Evolutionary conservation across 2,113 vertebrate species (phyloP).

Genomic region (Balaeniceps rex): DNA sequence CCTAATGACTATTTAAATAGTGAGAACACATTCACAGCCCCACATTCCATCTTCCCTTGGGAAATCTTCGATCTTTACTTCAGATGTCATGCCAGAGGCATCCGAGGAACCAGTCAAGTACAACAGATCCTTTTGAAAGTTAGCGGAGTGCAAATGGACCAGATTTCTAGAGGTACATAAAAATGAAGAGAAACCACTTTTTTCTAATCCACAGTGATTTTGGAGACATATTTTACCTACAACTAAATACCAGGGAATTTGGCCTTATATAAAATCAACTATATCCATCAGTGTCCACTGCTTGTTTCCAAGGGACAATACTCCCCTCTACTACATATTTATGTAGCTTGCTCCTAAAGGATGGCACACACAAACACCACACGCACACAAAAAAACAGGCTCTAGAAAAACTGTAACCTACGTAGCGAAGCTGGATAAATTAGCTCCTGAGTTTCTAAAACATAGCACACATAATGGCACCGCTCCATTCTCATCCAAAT

Average conservation of each 20-base stretch:
- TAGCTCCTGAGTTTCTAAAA: not conserved
- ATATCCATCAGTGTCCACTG: rapidly evolving
- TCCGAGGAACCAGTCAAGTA: not conserved
- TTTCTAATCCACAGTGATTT: not conserved
- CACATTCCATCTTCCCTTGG: not conserved
- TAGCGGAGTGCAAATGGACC: not conserved
- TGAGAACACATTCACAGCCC: not conserved
- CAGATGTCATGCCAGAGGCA: not conserved
- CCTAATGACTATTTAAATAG: constrained; percentile 58
- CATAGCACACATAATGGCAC: rapidly evolving
- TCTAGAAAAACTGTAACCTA: not conserved
- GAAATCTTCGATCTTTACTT: constrained; percentile 5
- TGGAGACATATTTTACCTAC: not conserved
- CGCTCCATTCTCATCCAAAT: not conserved
- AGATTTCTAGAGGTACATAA: not conserved
- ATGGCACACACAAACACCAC: not conserved
- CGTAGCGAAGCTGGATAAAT: not conserved
- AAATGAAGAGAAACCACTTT: not conserved
- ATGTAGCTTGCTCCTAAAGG: not conserved
- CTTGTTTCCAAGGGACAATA: not conserved
- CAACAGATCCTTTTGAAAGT: not conserved
- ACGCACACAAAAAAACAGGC: not conserved
- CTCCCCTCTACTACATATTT: not conserved
- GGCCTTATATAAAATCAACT: not conserved
- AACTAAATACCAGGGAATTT: not conserved